Conservation (phyloP, 2,888 invertebrate genomes). For the Xanthorhoe designata region DNA sequence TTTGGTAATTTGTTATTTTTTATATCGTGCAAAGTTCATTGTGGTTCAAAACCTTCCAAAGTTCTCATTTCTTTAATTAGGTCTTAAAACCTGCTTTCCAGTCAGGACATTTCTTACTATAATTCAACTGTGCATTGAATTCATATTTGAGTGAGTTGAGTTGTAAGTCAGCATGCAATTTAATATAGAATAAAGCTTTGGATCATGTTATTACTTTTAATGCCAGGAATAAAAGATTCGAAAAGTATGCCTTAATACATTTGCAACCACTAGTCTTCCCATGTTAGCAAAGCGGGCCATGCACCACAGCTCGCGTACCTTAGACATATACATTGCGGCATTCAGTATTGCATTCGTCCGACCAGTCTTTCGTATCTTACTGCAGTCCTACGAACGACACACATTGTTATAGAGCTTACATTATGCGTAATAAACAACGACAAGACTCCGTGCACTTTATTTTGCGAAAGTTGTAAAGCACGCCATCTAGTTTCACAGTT, state of each 20-base stretch:
- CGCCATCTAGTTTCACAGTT: neutral
- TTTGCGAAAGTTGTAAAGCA: neutral
- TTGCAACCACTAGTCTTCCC: neutral
- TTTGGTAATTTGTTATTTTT: neutral
- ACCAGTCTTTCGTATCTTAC: conserved; percentile 86
- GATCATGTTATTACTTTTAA: too few species aligned
- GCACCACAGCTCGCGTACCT: conserved; percentile 80
- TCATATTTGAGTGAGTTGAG: too few species aligned
- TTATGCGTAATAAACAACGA: neutral
- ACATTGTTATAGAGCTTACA: conserved; percentile 56
- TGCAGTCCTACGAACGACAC: conserved; percentile 86
- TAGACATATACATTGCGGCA: conserved; percentile 88
- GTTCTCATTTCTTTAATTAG: too few species aligned
- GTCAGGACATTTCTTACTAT: too few species aligned
- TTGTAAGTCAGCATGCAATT: too few species aligned
- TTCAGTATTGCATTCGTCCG: conserved; percentile 87
- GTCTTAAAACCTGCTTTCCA: too few species aligned
- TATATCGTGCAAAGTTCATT: neutral
- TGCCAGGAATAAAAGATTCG: neutral
- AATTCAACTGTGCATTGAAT: too few species aligned
- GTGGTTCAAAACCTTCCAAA: neutral
- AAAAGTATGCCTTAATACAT: neutral
- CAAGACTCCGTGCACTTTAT: conserved; percentile 18
- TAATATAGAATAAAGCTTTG: too few species aligned
- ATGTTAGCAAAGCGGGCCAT: conserved; percentile 49